phyloP scores from a whole-genome alignment of 2,113 vertebrate genomes.

The Phyllostomus hastatus region DNA sequence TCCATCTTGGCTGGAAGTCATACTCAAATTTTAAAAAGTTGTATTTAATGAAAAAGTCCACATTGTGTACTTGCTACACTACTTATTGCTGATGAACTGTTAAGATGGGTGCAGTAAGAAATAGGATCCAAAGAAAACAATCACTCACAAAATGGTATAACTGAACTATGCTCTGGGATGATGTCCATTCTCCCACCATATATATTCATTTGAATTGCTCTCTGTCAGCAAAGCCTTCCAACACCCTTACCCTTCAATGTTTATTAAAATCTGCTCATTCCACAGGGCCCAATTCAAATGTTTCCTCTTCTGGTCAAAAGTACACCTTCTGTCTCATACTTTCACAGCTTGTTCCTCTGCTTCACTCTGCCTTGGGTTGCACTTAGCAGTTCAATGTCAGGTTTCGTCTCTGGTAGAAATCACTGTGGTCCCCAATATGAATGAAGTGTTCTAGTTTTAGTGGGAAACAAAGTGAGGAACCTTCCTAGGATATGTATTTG shows the following conservation, averaged over 20 bases:
- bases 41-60: neutral
- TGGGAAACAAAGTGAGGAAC: neutral
- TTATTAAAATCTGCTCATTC: neutral
- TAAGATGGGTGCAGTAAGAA: neutral
- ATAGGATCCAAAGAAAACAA: neutral
- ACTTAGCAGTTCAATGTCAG: neutral
- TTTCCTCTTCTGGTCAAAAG: neutral
- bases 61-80: fast-evolving
- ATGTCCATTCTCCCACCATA: neutral
- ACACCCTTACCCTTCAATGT: neutral
- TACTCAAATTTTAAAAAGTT: neutral
- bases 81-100: neutral
- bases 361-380: neutral
- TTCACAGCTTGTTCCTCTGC: neutral
- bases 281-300: neutral
- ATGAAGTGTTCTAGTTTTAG: neutral
- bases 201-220: neutral
- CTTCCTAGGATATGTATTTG: neutral
- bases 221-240: neutral
- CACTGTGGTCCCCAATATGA: neutral
- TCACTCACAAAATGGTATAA: neutral
- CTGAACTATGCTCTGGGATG: neutral
- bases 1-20: too few relatives aligned
- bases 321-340: neutral
- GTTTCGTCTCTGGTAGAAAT: neutral